A percentile compares a stretch with the other conserved stretches of the same genome.
These are phyloP conservation scores for Leptinotarsa defecta DNA, from an alignment of 1,140 invertebrate genomes.

Conservation along the genomic window DNA sequence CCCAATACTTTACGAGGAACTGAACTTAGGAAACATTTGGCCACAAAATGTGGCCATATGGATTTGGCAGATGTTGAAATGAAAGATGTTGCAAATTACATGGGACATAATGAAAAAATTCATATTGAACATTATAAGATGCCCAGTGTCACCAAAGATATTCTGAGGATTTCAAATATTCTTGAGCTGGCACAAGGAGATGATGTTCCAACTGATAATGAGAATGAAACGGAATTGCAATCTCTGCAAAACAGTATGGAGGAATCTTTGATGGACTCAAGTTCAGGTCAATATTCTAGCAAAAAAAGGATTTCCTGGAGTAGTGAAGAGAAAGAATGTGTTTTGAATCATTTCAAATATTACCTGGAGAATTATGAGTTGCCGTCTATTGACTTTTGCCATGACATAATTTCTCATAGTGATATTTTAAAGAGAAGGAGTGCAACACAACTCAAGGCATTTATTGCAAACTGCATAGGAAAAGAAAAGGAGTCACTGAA, in stretches of 20 bases:
- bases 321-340: background rate
- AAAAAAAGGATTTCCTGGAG: too few relatives aligned
- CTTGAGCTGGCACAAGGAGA: constrained; percentile 5
- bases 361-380: background rate
- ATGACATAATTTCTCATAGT: background rate
- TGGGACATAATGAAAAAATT: constrained; percentile 9
- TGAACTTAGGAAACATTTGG: constrained; percentile 10
- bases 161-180: constrained; percentile 6
- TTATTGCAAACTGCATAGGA: too few relatives aligned
- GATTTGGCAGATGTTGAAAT: background rate
- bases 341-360: background rate
- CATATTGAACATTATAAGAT: background rate
- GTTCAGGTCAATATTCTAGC: background rate
- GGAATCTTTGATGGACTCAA: background rate
- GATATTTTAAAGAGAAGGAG: background rate
- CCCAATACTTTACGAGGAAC: constrained; percentile 6
- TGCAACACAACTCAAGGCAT: background rate
- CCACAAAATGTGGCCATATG: background rate
- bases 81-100: constrained; percentile 7
- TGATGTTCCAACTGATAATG: background rate
- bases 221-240: background rate
- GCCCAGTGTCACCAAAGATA: constrained; percentile 1
- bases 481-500: too few relatives aligned
- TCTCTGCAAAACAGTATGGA: background rate
- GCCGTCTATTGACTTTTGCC: background rate